A percentile compares a stretch with the other conserved stretches of the same genome.
Evolutionary conservation across 92 coral and sea anemone species (phyloP).

Genomic region (Siderastrea radians): DNA sequence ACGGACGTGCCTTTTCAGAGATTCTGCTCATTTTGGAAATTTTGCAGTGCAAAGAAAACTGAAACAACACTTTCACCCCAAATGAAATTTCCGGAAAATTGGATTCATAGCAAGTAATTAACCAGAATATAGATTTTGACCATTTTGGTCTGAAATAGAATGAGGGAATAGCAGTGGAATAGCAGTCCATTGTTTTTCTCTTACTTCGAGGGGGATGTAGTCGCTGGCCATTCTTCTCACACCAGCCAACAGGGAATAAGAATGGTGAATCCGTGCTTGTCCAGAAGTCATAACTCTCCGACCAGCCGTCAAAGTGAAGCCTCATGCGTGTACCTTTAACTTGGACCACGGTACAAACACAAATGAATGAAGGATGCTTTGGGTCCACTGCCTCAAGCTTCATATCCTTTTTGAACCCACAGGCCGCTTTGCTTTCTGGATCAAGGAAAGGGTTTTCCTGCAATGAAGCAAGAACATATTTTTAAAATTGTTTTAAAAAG

Average conservation of each 20-base stretch:
- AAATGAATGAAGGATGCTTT: constrained; percentile 95
- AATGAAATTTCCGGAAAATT: too few species aligned
- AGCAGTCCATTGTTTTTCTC: not conserved
- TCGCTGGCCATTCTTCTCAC: constrained; percentile 85
- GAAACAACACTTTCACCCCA: too few species aligned
- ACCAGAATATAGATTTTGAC: too few species aligned
- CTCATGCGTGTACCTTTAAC: constrained; percentile 95
- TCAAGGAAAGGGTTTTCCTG: constrained; percentile 55
- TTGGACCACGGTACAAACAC: constrained; percentile 96
- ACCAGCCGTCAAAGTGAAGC: constrained; percentile 99
- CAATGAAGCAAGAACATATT: not conserved
- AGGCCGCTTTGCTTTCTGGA: constrained; percentile 48
- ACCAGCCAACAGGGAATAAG: constrained; percentile 96
- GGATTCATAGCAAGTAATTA: too few species aligned
- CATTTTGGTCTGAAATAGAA: too few species aligned
- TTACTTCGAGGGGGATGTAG: constrained; percentile 95
- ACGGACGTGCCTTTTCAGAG: too few species aligned
- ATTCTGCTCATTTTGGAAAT: too few species aligned
- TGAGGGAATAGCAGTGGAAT: too few species aligned
- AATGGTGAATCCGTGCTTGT: constrained; percentile 94
- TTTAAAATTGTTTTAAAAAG: not conserved
- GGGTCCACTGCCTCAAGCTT: constrained; percentile 97
- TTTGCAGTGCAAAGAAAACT: too few species aligned
- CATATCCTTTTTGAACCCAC: constrained; percentile 93
- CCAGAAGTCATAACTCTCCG: constrained; percentile 99